Evolutionary conservation across 1,140 invertebrate species (phyloP).

Genomic region (Anoplolepis gracilipes): DNA sequence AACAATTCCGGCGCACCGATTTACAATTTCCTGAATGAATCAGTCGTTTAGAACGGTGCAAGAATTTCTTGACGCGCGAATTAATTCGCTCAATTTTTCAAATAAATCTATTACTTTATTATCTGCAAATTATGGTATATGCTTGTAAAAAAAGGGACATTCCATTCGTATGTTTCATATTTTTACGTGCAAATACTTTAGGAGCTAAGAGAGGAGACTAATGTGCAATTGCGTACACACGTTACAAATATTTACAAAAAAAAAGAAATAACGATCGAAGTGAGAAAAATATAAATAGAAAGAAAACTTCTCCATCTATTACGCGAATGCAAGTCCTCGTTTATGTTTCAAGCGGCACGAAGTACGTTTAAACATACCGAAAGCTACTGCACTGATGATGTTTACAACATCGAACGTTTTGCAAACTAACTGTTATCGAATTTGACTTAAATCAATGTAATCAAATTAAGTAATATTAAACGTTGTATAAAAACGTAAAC

Average conservation of each 20-base stretch:
- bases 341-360: background rate
- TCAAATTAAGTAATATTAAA: background rate
- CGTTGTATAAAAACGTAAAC: background rate
- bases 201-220: background rate
- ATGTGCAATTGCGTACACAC: background rate
- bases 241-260: background rate
- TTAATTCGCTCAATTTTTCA: background rate
- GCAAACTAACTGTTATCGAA: conserved; percentile 30
- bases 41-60: background rate
- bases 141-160: background rate
- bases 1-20: conserved; percentile 27
- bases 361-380: conserved; percentile 19
- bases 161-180: background rate
- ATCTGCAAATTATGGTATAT: background rate
- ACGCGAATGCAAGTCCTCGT: background rate
- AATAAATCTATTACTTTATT: background rate
- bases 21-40: conserved; percentile 36
- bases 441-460: background rate
- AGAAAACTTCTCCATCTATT: conserved; percentile 15
- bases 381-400: background rate
- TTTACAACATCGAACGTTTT: conserved; percentile 23
- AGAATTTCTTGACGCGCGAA: conserved; percentile 21
- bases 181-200: too few species aligned
- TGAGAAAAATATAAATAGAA: background rate
- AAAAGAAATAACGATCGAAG: background rate